Evolutionary conservation across 2,113 vertebrate genomes (phyloP).

Genomic region (Aegithalos caudatus): DNA sequence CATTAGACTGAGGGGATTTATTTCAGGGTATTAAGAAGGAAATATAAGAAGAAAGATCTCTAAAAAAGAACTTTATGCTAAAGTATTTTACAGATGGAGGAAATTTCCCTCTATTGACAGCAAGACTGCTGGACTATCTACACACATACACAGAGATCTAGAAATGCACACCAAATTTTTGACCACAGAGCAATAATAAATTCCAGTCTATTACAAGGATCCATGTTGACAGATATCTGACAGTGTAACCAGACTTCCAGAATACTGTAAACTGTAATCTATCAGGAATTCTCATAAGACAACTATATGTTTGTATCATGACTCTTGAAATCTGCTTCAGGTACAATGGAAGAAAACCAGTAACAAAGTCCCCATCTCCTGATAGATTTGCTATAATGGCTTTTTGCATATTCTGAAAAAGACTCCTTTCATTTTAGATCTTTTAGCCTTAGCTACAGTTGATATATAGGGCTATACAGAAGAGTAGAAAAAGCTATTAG

Average conservation of each 20-base stretch:
- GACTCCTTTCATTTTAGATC: neutral
- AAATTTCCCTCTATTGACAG: neutral
- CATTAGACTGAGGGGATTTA: conserved; percentile 42
- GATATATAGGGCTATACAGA: neutral
- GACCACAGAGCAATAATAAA: neutral
- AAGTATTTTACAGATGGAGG: neutral
- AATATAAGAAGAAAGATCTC: conserved; percentile 31
- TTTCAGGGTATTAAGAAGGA: conserved; percentile 38
- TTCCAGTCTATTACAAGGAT: neutral
- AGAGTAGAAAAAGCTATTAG: neutral
- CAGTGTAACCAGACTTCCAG: neutral
- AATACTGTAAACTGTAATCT: neutral
- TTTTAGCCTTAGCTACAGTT: neutral
- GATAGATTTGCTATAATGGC: neutral
- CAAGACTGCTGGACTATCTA: neutral
- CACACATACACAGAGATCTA: neutral
- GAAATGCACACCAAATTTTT: neutral
- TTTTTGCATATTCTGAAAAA: neutral
- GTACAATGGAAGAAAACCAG: neutral
- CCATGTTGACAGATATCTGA: neutral
- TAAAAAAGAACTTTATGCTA: neutral
- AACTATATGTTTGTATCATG: neutral
- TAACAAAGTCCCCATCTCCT: neutral
- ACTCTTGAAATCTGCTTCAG: neutral
- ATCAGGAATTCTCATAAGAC: neutral